Evolutionary conservation across 2,797 vertebrate species (phyloP).

Genomic region (Megalops cyprinoides): DNA sequence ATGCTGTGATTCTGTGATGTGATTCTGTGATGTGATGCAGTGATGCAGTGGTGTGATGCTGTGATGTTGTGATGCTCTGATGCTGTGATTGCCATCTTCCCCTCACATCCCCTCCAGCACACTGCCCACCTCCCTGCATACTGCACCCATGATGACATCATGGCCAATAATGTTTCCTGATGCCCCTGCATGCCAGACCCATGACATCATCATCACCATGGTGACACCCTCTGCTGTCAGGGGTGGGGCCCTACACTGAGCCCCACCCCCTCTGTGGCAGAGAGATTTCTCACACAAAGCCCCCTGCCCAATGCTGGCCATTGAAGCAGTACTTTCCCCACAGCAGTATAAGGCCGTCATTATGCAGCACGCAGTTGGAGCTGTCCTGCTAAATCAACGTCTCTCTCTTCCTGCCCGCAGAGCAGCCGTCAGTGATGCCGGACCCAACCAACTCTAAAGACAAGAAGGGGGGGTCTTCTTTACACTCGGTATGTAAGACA

Average conservation of each 20-base stretch:
- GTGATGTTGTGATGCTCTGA: too few species aligned
- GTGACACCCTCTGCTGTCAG: background rate
- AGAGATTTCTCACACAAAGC: background rate
- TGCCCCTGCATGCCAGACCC: background rate
- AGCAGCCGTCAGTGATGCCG: background rate
- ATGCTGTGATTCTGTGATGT: too few species aligned
- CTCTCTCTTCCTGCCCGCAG: background rate
- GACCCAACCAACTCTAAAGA: background rate
- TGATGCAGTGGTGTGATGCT: too few species aligned
- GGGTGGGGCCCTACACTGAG: background rate
- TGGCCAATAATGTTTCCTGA: conserved; percentile 1
- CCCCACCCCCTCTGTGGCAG: background rate
- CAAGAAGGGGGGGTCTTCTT: background rate
- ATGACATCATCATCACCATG: conserved; percentile 17
- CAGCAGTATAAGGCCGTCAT: background rate
- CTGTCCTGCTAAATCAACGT: background rate
- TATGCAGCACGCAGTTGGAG: background rate
- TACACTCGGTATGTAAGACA: background rate
- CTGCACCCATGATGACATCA: conserved; percentile 3
- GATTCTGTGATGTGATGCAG: too few species aligned
- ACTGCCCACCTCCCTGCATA: background rate
- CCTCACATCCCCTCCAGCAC: background rate
- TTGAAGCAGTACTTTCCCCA: background rate
- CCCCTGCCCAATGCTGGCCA: background rate
- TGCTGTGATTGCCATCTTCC: too few species aligned